Percentiles rank a stretch among this genome's conserved stretches.
phyloP scores from a whole-genome alignment of 2,113 vertebrate species.

The Phalacrocorax aristotelis region DNA sequence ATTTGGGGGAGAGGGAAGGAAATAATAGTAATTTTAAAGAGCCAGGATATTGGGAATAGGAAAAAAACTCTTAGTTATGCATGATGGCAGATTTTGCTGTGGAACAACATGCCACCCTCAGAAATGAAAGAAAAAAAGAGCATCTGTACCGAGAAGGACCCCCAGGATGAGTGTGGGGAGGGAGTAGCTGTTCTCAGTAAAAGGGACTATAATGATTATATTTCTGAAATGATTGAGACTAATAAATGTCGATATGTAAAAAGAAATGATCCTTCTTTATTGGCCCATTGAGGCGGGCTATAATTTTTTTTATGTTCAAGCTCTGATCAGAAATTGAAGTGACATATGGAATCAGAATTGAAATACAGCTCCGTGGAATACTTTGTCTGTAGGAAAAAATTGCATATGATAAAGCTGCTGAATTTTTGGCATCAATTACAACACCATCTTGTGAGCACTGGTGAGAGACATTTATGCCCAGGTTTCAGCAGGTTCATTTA shows the following conservation, averaged over 20 bases:
- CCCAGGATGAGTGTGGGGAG: neutral
- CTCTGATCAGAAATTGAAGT: constrained; percentile 64
- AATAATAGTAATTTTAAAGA: neutral
- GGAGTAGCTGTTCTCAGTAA: constrained; percentile 34
- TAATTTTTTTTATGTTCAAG: constrained; percentile 44
- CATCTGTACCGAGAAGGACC: neutral
- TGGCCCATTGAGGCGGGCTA: constrained; percentile 30
- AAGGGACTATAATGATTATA: constrained; percentile 13
- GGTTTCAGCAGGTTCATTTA: constrained; percentile 3
- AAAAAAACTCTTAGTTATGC: neutral
- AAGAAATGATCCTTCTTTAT: constrained; percentile 53
- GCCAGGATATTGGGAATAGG: neutral
- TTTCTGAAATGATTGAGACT: constrained; percentile 46
- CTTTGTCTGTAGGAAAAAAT: constrained; percentile 54
- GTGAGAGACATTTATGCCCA: constrained; percentile 34
- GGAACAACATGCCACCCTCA: neutral
- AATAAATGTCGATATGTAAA: constrained; percentile 57
- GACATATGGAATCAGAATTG: constrained; percentile 66
- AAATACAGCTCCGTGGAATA: constrained; percentile 54
- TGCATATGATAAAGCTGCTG: constrained; percentile 5
- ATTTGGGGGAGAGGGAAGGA: neutral
- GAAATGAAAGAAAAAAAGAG: neutral
- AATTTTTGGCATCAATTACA: constrained; percentile 52
- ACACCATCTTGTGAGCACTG: constrained; percentile 63
- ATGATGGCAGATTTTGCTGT: neutral